Evolutionary conservation across 2,113 vertebrate species (phyloP).

Genomic region (Epinephelus cyanopodus): DNA sequence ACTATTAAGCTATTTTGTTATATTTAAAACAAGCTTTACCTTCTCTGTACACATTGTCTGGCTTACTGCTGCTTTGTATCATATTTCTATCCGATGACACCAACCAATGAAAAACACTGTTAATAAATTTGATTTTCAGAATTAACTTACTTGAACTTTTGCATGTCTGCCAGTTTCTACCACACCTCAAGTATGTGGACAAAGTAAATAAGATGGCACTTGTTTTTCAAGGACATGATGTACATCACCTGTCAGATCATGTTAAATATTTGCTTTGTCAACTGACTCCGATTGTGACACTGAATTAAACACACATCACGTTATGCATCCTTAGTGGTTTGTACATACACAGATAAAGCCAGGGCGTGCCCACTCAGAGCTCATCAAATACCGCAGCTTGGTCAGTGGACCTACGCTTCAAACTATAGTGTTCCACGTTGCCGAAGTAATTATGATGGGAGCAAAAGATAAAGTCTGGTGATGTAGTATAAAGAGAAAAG

Average conservation of each 20-base stretch:
- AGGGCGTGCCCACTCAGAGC: too few relatives aligned
- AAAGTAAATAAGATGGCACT: slow-evolving; percentile 12
- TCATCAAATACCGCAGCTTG: too few relatives aligned
- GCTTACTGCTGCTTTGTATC: not conserved
- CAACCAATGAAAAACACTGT: not conserved
- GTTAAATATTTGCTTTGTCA: slow-evolving; percentile 36
- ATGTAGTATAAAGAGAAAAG: too few relatives aligned
- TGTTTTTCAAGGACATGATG: not conserved
- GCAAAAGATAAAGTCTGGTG: too few relatives aligned
- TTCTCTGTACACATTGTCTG: not conserved
- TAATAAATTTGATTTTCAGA: not conserved
- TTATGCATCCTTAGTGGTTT: not conserved
- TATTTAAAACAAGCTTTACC: too few relatives aligned
- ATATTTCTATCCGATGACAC: not conserved
- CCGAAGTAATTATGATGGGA: too few relatives aligned
- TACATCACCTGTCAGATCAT: not conserved
- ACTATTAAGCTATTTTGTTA: not conserved
- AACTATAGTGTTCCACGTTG: too few relatives aligned
- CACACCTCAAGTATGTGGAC: not conserved
- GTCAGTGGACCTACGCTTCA: too few relatives aligned
- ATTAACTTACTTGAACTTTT: not conserved
- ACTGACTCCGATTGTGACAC: not conserved
- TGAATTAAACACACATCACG: not conserved
- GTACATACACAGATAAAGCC: not conserved
- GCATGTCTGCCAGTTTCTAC: not conserved